A percentile compares a stretch with the other conserved stretches of the same genome.
Evolutionary conservation across 2,797 vertebrate species (phyloP).

Genomic region (Sebastes kiyomatsui): DNA sequence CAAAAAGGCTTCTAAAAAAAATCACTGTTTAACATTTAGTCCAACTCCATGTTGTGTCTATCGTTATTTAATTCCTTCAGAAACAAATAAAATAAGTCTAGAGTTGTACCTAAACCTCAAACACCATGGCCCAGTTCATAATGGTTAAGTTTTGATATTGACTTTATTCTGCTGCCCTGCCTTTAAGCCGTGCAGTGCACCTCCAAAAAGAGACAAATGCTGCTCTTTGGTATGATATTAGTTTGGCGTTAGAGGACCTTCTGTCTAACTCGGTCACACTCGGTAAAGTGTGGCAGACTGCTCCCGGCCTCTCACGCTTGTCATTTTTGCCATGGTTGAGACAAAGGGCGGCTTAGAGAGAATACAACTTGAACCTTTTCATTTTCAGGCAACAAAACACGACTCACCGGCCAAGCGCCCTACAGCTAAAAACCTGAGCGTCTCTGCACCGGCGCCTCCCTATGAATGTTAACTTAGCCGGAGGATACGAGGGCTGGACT

Average conservation of each 20-base stretch:
- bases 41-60: neutral
- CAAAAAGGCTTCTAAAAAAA: neutral
- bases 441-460: slow-evolving; percentile 9
- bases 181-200: neutral
- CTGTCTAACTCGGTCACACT: slow-evolving; percentile 37
- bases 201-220: slow-evolving; percentile 30
- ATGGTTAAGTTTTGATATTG: slow-evolving; percentile 11
- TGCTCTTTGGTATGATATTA: slow-evolving; percentile 45
- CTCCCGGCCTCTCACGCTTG: slow-evolving; percentile 22
- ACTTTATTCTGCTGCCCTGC: slow-evolving; percentile 23
- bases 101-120: neutral
- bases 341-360: slow-evolving; percentile 29
- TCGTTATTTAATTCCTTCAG: neutral
- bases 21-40: slow-evolving; percentile 1
- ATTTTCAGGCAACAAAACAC: slow-evolving; percentile 11
- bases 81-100: slow-evolving; percentile 8
- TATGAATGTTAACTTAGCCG: slow-evolving; percentile 33
- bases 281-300: slow-evolving; percentile 6
- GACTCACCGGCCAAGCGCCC: slow-evolving; percentile 18
- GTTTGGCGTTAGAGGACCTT: slow-evolving; percentile 6
- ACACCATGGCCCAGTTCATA: neutral
- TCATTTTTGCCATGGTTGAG: slow-evolving; percentile 22
- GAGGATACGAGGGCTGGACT: neutral
- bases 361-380: slow-evolving; percentile 22
- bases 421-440: slow-evolving; percentile 33